Evolutionary conservation across 1,140 invertebrate genomes (phyloP).

Genomic region (Drosophila nigromelanica): DNA sequence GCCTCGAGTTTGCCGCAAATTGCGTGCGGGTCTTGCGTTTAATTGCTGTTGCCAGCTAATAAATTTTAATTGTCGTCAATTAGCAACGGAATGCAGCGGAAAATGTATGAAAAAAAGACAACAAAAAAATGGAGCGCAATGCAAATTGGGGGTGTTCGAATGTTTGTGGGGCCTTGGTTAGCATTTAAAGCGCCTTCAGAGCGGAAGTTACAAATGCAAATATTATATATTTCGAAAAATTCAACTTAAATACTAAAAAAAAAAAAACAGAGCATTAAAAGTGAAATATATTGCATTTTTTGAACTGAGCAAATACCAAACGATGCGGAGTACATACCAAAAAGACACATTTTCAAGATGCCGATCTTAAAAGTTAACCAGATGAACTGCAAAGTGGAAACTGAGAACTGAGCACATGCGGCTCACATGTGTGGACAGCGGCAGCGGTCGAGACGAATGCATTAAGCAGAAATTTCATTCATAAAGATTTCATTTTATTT

Average conservation of each 20-base stretch:
- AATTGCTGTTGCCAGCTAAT: constrained; percentile 82
- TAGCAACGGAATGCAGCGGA: constrained; percentile 73
- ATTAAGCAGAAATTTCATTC: constrained; percentile 74
- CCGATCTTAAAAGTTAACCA: not conserved
- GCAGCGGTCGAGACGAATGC: constrained; percentile 52
- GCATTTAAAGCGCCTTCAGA: constrained; percentile 38
- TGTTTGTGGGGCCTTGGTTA: constrained; percentile 47
- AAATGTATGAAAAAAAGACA: constrained; percentile 36
- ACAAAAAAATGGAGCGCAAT: constrained; percentile 21
- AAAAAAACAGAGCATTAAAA: constrained; percentile 4
- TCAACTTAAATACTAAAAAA: constrained; percentile 38
- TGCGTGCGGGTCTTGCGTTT: constrained; percentile 65
- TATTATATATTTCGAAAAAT: constrained; percentile 38
- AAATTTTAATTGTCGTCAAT: constrained; percentile 83
- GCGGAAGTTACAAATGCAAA: constrained; percentile 57
- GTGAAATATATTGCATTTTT: constrained; percentile 31
- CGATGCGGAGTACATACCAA: constrained; percentile 6
- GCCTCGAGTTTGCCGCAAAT: constrained; percentile 6
- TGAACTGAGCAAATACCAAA: constrained; percentile 12
- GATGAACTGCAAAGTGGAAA: not conserved
- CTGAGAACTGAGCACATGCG: constrained; percentile 46
- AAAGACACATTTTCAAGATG: constrained; percentile 24
- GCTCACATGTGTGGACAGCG: constrained; percentile 57
- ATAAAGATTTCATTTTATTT: constrained; percentile 73
- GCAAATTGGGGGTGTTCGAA: constrained; percentile 44